Evolutionary conservation across 2,113 vertebrate genomes (phyloP), one percentile per base, ranked within the genome.

Genomic region (Elephas maximus): DNA sequence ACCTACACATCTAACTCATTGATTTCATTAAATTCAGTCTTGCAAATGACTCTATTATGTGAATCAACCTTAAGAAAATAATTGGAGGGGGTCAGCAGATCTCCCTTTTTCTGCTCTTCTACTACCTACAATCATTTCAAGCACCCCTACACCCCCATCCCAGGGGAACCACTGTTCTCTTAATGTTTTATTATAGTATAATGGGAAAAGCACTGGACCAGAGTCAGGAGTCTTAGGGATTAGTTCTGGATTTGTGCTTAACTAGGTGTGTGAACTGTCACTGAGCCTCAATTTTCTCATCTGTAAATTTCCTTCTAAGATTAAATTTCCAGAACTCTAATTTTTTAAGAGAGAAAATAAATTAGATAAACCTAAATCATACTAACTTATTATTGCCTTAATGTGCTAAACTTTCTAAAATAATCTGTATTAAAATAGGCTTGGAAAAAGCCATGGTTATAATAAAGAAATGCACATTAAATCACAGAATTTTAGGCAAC

Each of bases 231-330:
- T 92, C 45, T 80, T 80, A 85, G 65, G 57, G 88, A 92, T 94
- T 97, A 65, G 65, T 96, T 96, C 77, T 97, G 88, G 93, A 95
- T 93, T 96, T 85, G 41, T 97, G 84, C 84, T 96, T 96, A 96
- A 95, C 69, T 95, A 93, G 53, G 84, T 93, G 45, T 93, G 8
- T 92, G 67, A 93, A 48, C n/a, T 37, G 83, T 83, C 89, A 82
- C 69, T 92, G 20, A 97, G 33, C 69, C 63, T 96, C 86, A 79
- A 9, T 93, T 96, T 96, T 93, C 90, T 97, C 74, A 96, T 91
- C 63, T 97, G 44, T 85, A 93, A 60, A 90, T 92, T 94, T 91
- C 26, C n/a, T 76, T 73, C 57, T 60, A 83, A 92, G 74, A 74
- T 90, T 93, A 95, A 63, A 65, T 81, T 78, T 92, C 45, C 60